Base-by-base conservation (phyloP, 2,113 vertebrate genomes). In the Puffinus mauretanicus region DNA sequence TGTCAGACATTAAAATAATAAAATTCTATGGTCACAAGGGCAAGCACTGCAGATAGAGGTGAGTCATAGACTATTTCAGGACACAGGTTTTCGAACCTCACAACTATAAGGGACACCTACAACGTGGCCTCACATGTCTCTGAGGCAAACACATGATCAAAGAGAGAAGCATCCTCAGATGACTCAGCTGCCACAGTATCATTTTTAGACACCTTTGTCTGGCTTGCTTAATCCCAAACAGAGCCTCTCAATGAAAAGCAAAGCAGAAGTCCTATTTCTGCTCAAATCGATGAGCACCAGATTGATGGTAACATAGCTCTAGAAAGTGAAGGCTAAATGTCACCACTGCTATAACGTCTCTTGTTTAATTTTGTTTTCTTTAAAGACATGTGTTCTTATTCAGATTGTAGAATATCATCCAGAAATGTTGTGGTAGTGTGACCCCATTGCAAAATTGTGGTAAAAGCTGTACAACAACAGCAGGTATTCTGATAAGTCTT, bases 1-100 rank as follows among this genome's bases (percentile, higher is more conserved):
- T 77, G 10, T 52, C 89, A 87, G 49, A 65, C 83, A 84, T 76
- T 60, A 75, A 83, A 91, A 93, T 91, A 93, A 93, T 79, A 84
- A 95, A 94, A 51, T 42, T 20, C n/a, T 76, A 36, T 84, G 61
- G 80, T 87, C 73, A 93, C 86, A 92, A 94, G 52, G 60, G 55
- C 60, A 84, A 90, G 8, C 5, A 0, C 8, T 89, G 61, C 44
- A 94, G 52, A 61, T 27, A n/a, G 40, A 95, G 86, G 94, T 62
- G 86, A 89, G 52, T 83, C 49, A 95, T 10, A 73, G 84, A 61
- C 40, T 69, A 65, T 64, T 94, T 67, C 76, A 91, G 86, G 70
- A 82, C 76, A 78, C 22, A 30, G 44, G 52, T 38, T 79, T 87
- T 92, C 75, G 77, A 84, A 92, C 82, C 40, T 82, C 38, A 44